Base-by-base conservation (phyloP, 2,888 invertebrate genomes). In the Ditula angustiorana region DNA sequence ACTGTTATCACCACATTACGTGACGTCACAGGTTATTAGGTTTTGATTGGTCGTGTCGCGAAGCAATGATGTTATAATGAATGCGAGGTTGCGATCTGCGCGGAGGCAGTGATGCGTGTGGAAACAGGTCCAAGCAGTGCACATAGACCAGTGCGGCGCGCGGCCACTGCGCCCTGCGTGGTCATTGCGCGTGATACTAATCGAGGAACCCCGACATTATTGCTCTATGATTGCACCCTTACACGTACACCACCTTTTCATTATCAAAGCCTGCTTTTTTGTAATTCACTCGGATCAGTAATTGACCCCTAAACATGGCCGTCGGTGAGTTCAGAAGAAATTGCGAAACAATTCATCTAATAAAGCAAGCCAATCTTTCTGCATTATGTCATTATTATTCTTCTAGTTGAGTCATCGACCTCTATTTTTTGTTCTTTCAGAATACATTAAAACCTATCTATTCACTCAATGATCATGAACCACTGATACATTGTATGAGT, bases 201-300 rank as follows among this genome's bases (percentile, higher is more conserved):
- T 67, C 53, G 69, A 73, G 66, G 61, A 77, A 75, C 74, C 72
- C 74, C 71, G 67, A 72, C 71, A 80, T 83, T 80, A 81, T 77
- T 73, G 72, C 73, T 69, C 67, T 71, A 69, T 80, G 79, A 83
- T 83, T 81, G 76, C 74, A 72, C 74, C 72, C 71, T 71, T 61
- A 67, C 69, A 71, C 69, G 66, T 63, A 68, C 65, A 71, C 75
- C 72, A 75, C 76, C 74, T 74, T 77, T 75, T 80, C 79, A 80
- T 81, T 82, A 83, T 71, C 64, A 68, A 67, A 68, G 63, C 69
- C 75, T 74, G 70, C 69, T 71, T 71, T 66, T 56, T 56, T 71
- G 63, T 62, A 67, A 68, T 71, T 70, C 46, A 53, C 64, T 64
- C 53, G 64, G 35, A 53, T 35, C 58, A 52, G 64, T 64, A 64